phyloP scores from a whole-genome alignment of 2,888 invertebrate genomes.

The Pseudococcus jackbeardsleyi region DNA sequence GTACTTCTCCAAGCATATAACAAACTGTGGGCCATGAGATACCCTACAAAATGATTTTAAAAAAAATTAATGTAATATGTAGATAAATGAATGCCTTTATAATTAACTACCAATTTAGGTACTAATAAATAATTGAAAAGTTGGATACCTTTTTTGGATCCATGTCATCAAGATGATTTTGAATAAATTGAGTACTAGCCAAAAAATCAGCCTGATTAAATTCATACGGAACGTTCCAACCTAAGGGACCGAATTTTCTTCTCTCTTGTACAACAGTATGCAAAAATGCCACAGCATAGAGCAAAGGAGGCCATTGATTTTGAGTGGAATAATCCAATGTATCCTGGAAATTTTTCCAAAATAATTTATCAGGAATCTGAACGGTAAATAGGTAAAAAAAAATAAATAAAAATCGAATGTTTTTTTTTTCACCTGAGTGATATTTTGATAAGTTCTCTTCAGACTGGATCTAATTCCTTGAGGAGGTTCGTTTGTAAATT shows the following conservation, averaged over 20 bases:
- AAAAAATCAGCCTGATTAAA: conserved; percentile 97
- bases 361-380: not conserved
- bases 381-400: not conserved
- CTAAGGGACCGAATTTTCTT: conserved; percentile 94
- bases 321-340: conserved; percentile 92
- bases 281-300: conserved; percentile 94
- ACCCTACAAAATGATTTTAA: conserved; percentile 74
- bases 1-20: conserved; percentile 95
- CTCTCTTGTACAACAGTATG: conserved; percentile 96
- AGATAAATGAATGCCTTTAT: not conserved
- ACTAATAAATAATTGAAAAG: too few species aligned
- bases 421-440: conserved; percentile 76
- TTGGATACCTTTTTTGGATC: conserved; percentile 85
- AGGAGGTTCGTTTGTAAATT: conserved; percentile 97
- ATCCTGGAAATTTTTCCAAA: conserved; percentile 74
- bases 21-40: conserved; percentile 98
- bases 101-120: too few species aligned
- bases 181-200: conserved; percentile 94
- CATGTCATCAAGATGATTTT: conserved; percentile 96
- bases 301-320: conserved; percentile 91
- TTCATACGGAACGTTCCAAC: conserved; percentile 98
- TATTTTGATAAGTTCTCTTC: conserved; percentile 91
- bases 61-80: not conserved
- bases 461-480: conserved; percentile 94
- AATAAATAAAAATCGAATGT: not conserved